Evolutionary conservation across 2,113 vertebrate genomes (phyloP).

Genomic region (Synodontis membranacea): DNA sequence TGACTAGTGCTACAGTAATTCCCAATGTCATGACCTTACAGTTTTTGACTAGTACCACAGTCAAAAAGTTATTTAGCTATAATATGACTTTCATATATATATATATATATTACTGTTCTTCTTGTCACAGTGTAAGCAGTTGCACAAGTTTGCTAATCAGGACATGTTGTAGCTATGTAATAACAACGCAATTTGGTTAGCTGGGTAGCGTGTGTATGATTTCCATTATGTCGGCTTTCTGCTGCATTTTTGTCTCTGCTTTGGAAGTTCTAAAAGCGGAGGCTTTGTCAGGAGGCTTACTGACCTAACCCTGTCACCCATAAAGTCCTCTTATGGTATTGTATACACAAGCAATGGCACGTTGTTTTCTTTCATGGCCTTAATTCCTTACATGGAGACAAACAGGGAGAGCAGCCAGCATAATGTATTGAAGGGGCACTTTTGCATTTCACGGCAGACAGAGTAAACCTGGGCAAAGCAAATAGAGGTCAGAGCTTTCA

Average conservation of each 20-base stretch:
- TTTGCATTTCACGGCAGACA: slow-evolving; percentile 18
- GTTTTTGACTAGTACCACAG: neutral
- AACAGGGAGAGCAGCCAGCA: slow-evolving; percentile 60
- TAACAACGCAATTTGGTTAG: neutral
- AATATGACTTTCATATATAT: no score
- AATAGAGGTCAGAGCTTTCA: slow-evolving; percentile 67
- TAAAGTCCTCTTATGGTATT: slow-evolving; percentile 55
- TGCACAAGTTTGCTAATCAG: neutral
- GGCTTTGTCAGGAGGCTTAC: slow-evolving; percentile 34
- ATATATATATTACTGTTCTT: neutral
- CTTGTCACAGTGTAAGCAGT: neutral
- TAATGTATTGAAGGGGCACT: slow-evolving; percentile 23
- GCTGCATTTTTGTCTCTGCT: slow-evolving; percentile 34
- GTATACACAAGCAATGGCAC: slow-evolving; percentile 59
- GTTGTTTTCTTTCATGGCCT: slow-evolving; percentile 69
- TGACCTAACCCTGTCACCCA: slow-evolving; percentile 46
- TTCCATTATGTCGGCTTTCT: slow-evolving; percentile 25
- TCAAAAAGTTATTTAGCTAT: no score
- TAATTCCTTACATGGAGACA: slow-evolving; percentile 76
- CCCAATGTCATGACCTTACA: no score
- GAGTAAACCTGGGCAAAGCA: slow-evolving; percentile 51
- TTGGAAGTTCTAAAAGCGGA: slow-evolving; percentile 42
- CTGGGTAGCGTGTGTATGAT: neutral
- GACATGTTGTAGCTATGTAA: neutral
- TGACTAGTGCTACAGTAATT: no score